Percentiles rank a stretch among this genome's conserved stretches.
Evolutionary conservation across 2,888 invertebrate species (phyloP).

Genomic region (Coelopa pilipes): DNA sequence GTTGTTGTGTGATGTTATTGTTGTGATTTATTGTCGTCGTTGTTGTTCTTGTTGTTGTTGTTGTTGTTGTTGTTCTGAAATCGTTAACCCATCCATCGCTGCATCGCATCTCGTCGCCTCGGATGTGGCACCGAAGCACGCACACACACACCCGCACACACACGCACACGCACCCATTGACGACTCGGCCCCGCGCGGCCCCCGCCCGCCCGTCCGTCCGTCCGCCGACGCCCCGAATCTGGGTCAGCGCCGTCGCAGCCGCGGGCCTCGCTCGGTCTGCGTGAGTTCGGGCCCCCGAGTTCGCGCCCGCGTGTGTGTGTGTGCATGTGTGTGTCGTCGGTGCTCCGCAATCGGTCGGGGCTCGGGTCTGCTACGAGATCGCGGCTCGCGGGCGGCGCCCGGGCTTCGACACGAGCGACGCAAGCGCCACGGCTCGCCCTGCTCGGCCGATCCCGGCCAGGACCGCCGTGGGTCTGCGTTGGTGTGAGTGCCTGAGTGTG

Average conservation of each 20-base stretch:
- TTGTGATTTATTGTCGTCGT: too few species aligned
- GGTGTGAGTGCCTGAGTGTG: too few species aligned
- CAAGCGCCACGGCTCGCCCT: background rate
- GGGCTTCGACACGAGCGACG: background rate
- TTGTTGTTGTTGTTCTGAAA: background rate
- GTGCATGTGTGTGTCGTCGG: background rate
- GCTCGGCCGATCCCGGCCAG: too few species aligned
- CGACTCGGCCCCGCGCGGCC: too few species aligned
- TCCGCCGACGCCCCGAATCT: conserved; percentile 9
- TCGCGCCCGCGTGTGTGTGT: conserved; percentile 4
- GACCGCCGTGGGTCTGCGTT: too few species aligned
- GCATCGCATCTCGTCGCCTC: background rate
- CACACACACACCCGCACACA: conserved; percentile 20
- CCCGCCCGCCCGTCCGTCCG: background rate
- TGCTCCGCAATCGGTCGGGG: conserved; percentile 16
- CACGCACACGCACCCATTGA: too few species aligned
- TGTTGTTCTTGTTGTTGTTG: too few species aligned
- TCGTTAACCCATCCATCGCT: conserved; percentile 9
- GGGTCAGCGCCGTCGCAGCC: conserved; percentile 13
- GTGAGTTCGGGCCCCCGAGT: background rate
- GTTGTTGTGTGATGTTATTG: too few species aligned
- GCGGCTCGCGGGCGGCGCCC: background rate
- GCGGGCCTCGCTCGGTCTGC: background rate
- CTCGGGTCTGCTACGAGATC: conserved; percentile 32
- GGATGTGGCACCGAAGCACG: background rate